Conservation (phyloP, 2,797 vertebrate genomes). For the Syngnathus rostellatus region DNA sequence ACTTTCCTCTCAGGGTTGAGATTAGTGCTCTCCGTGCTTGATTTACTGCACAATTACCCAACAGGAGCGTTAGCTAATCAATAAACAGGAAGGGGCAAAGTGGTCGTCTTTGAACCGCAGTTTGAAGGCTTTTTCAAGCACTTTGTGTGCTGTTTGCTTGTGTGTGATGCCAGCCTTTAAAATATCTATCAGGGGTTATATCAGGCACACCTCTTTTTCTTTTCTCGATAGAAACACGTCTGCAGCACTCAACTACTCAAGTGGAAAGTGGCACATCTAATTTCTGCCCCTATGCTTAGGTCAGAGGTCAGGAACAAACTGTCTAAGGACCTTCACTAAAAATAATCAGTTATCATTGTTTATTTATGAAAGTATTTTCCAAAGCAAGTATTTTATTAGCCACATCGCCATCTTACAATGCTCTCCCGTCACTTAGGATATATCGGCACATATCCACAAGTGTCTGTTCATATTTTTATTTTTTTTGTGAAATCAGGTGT, state of each 20-base stretch:
- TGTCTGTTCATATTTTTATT: too few species aligned
- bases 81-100: conserved; percentile 63
- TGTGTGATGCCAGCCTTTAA: conserved; percentile 38
- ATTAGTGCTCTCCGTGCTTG: conserved; percentile 61
- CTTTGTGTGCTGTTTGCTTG: conserved; percentile 35
- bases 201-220: conserved; percentile 29
- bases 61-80: conserved; percentile 62
- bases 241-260: conserved; percentile 16
- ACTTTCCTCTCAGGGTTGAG: conserved; percentile 61
- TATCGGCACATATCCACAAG: too few species aligned
- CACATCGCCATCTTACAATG: too few species aligned
- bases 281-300: conserved; percentile 28
- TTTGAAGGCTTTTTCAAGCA: conserved; percentile 58
- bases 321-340: conserved; percentile 47
- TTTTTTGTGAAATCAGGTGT: too few species aligned
- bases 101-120: conserved; percentile 62
- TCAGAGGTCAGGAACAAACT: conserved; percentile 48
- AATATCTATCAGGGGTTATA: conserved; percentile 32
- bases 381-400: too few species aligned
- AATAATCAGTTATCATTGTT: conserved; percentile 41
- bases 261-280: conserved; percentile 35
- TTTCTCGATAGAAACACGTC: conserved; percentile 28
- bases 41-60: conserved; percentile 67
- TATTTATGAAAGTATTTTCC: too few species aligned
- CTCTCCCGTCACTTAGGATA: too few species aligned